Evolutionary conservation across 1,140 invertebrate species (phyloP).

Genomic region (Musca domestica): DNA sequence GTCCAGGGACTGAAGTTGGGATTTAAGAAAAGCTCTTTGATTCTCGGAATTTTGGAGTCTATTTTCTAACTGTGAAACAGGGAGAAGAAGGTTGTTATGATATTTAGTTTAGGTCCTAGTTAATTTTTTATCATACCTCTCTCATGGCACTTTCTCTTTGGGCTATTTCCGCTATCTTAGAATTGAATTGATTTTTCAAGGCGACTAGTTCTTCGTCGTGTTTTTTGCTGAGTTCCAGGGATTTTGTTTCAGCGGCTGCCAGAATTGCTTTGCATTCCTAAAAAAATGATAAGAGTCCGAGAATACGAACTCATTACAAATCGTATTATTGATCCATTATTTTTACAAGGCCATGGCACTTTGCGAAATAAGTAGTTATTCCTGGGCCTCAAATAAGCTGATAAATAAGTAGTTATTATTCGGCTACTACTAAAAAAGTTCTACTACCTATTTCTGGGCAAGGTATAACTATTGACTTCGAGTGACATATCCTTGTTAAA

Average conservation of each 20-base stretch:
- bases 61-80: slow-evolving; percentile 11
- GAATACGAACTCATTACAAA: too few species aligned
- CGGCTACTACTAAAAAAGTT: too few species aligned
- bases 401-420: too few species aligned
- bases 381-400: too few species aligned
- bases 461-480: too few species aligned
- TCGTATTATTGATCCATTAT: too few species aligned
- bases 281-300: background rate
- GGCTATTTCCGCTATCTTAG: background rate
- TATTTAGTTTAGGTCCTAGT: too few species aligned
- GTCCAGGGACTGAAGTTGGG: slow-evolving; percentile 14
- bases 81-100: too few species aligned
- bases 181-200: slow-evolving; percentile 8
- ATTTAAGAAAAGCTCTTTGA: slow-evolving; percentile 8
- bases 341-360: too few species aligned
- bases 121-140: background rate
- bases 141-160: slow-evolving; percentile 5
- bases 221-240: background rate
- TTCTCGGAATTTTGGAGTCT: slow-evolving; percentile 19
- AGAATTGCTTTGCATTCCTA: slow-evolving; percentile 15
- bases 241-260: slow-evolving; percentile 2
- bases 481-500: too few species aligned
- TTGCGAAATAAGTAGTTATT: too few species aligned
- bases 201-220: background rate
- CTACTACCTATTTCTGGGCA: too few species aligned